phyloP scores from a whole-genome alignment of 1,140 invertebrate genomes.

The Paramacrobiotus metropolitanus region DNA sequence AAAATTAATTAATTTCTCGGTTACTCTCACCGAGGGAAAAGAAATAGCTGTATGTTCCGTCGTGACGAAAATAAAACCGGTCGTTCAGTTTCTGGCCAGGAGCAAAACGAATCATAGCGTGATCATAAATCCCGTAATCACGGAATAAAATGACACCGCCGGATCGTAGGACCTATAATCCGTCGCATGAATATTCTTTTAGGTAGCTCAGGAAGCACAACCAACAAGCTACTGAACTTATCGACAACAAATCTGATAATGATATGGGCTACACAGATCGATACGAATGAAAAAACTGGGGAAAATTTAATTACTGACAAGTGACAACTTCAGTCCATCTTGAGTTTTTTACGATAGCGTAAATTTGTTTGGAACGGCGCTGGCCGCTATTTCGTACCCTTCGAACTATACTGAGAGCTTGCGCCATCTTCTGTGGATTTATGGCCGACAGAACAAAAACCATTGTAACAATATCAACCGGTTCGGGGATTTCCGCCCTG shows the following conservation, averaged over 20 bases:
- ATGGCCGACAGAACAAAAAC: slow-evolving; percentile 59
- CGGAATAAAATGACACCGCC: slow-evolving; percentile 67
- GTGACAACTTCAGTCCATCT: no score
- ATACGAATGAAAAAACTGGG: slow-evolving; percentile 4
- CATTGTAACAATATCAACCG: slow-evolving; percentile 40
- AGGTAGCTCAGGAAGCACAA: no score
- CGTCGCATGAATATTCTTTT: no score
- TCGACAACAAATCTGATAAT: no score
- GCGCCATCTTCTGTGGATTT: slow-evolving; percentile 47
- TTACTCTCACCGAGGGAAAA: slow-evolving; percentile 19
- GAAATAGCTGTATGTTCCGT: slow-evolving; percentile 52
- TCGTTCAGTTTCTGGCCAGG: slow-evolving; percentile 72
- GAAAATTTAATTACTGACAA: no score
- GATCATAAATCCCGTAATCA: slow-evolving; percentile 94
- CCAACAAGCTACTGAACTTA: no score
- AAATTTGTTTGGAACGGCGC: no score
- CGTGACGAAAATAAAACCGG: slow-evolving; percentile 86
- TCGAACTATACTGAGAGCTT: slow-evolving; percentile 41
- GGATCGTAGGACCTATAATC: slow-evolving; percentile 41
- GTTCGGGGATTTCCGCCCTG: slow-evolving; percentile 14
- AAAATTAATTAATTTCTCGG: background rate
- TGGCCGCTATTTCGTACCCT: slow-evolving; percentile 21
- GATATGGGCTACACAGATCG: no score
- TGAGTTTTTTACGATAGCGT: no score
- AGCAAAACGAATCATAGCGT: slow-evolving; percentile 82